Evolutionary conservation across 2,113 vertebrate genomes (phyloP).

Genomic region (Ibidorhyncha struthersii): DNA sequence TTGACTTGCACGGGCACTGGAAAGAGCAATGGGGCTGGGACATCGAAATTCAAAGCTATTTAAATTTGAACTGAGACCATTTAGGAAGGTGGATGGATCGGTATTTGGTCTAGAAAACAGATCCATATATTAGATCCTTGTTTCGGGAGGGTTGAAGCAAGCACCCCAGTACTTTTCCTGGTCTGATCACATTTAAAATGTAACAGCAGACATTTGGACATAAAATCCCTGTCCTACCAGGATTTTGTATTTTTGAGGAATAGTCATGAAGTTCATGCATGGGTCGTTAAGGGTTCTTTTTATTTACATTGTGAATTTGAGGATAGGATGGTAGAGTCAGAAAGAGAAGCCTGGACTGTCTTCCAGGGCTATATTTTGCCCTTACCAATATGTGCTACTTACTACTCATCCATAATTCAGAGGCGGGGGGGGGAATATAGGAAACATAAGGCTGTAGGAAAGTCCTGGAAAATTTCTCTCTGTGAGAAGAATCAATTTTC

Average conservation of each 20-base stretch:
- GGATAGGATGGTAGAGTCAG: not conserved
- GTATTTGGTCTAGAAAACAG: not conserved
- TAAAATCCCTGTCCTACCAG: not conserved
- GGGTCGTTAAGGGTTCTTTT: not conserved
- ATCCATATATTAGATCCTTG: not conserved
- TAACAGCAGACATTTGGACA: not conserved
- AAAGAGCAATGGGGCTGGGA: not conserved
- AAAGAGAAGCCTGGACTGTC: not conserved
- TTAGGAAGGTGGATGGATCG: not conserved
- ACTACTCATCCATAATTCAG: not conserved
- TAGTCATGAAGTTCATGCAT: fast-evolving
- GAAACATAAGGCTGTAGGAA: not conserved
- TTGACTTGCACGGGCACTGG: not conserved
- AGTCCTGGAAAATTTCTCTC: not conserved
- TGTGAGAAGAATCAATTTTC: not conserved
- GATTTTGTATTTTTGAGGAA: not conserved
- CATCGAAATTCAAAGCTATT: not conserved
- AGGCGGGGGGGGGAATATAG: fast-evolving
- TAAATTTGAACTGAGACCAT: not conserved
- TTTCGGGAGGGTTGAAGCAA: not conserved
- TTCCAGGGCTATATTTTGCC: not conserved
- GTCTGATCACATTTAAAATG: not conserved
- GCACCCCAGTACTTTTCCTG: not conserved
- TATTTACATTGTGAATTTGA: not conserved
- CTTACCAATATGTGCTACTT: not conserved